These are phyloP conservation scores for Pygmarrhopalites habei DNA, from an alignment of 1,140 invertebrate genomes.

Conservation along the genomic window DNA sequence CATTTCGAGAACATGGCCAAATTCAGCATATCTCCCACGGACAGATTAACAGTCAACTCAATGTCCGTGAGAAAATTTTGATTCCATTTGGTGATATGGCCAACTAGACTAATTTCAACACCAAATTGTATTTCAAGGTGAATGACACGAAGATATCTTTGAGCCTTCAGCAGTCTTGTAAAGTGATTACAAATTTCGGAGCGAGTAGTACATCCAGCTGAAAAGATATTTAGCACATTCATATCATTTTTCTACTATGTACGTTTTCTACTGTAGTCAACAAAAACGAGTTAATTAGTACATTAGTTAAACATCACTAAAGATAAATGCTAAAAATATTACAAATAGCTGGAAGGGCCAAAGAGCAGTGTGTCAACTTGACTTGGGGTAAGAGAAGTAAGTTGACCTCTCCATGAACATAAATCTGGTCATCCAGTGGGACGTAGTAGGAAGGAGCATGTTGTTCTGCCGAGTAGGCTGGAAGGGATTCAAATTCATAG, in stretches of 20 bases:
- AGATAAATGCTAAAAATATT: no score
- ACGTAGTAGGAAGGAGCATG: conserved; percentile 9
- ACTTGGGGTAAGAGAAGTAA: not conserved
- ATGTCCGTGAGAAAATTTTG: not conserved
- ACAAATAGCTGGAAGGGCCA: conserved; percentile 13
- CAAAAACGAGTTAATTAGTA: no score
- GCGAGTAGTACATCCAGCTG: conserved; percentile 6
- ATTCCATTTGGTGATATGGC: not conserved
- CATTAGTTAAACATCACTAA: no score
- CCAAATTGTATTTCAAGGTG: conserved; percentile 10
- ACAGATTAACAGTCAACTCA: conserved; percentile 7
- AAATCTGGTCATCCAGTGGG: conserved; percentile 11
- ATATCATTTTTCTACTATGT: no score
- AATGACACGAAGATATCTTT: not conserved
- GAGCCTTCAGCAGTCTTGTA: not conserved
- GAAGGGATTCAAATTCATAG: not conserved
- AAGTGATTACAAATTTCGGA: conserved; percentile 16
- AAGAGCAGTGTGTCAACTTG: not conserved
- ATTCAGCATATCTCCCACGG: not conserved
- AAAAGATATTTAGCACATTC: no score
- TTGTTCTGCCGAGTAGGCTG: not conserved
- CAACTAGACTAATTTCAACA: not conserved
- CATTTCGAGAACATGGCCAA: not conserved
- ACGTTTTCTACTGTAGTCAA: no score
- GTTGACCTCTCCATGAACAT: conserved; percentile 16